These are phyloP conservation scores for Xenopus borealis DNA, from an alignment of 2,113 vertebrate genomes.

Conservation along the genomic window DNA sequence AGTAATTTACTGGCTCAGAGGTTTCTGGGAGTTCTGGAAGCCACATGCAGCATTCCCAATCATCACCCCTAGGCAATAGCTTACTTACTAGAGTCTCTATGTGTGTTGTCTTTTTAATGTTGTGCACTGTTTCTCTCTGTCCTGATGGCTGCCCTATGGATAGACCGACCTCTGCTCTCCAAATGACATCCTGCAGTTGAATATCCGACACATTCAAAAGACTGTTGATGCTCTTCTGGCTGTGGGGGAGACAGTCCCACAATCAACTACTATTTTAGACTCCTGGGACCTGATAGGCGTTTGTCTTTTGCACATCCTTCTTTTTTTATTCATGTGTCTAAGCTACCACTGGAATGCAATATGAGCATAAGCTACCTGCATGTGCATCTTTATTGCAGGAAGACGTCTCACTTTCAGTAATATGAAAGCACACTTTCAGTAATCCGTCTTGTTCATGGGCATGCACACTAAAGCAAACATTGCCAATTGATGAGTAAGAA, in stretches of 20 bases:
- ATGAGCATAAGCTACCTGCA: constrained; percentile 70
- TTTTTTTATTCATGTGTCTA: constrained; percentile 82
- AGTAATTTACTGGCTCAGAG: constrained; percentile 40
- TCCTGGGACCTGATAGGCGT: constrained; percentile 91
- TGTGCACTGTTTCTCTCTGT: constrained; percentile 73
- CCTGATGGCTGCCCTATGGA: constrained; percentile 67
- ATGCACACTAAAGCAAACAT: no score
- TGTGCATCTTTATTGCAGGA: constrained; percentile 56
- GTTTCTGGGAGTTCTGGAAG: constrained; percentile 31
- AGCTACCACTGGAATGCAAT: constrained; percentile 87
- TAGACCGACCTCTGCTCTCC: constrained; percentile 93
- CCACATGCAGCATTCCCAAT: constrained; percentile 44
- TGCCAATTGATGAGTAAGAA: no score
- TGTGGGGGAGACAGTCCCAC: constrained; percentile 74
- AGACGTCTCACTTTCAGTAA: constrained; percentile 3
- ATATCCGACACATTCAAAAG: constrained; percentile 78
- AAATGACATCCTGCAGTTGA: constrained; percentile 89
- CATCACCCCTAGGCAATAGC: constrained; percentile 51
- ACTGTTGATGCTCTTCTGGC: constrained; percentile 80
- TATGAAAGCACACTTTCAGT: no score
- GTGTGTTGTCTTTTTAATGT: constrained; percentile 67
- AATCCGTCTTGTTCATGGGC: no score
- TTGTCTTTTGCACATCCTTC: constrained; percentile 87
- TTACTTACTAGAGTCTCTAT: constrained; percentile 58
- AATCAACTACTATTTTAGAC: constrained; percentile 80